phyloP scores from a whole-genome alignment of 2,113 vertebrate genomes.

The Lasiurus borealis region DNA sequence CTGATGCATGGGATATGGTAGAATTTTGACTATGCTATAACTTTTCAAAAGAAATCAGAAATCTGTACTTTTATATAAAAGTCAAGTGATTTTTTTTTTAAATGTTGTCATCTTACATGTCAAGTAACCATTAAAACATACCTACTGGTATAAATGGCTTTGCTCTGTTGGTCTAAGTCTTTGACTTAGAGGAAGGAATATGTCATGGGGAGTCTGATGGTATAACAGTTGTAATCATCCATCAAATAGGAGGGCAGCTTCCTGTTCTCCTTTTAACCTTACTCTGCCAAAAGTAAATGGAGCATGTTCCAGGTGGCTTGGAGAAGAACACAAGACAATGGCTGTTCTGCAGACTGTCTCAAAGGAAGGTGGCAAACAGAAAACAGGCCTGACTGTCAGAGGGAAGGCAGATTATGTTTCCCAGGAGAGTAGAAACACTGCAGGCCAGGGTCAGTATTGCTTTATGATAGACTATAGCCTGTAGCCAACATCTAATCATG shows the following conservation, averaged over 20 bases:
- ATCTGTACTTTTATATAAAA: neutral
- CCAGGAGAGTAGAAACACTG: neutral
- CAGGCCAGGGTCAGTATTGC: neutral
- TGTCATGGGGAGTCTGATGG: neutral
- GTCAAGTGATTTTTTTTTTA: neutral
- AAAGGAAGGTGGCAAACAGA: neutral
- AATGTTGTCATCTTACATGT: neutral
- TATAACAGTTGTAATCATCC: neutral
- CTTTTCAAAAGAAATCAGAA: conserved; percentile 3
- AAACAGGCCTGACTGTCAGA: neutral
- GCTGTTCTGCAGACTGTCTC: neutral
- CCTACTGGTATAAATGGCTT: neutral
- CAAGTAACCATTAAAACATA: neutral
- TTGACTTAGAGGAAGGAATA: neutral
- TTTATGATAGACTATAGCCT: neutral
- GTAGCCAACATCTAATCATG: neutral
- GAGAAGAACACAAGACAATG: neutral
- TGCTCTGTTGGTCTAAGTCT: neutral
- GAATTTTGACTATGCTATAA: neutral
- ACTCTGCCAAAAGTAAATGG: neutral
- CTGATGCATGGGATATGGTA: neutral
- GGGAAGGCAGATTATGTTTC: neutral
- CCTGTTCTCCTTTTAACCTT: neutral
- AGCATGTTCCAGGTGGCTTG: neutral
- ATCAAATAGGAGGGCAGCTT: neutral